A percentile compares a stretch with the other conserved stretches of the same genome.
These are phyloP conservation scores for Rhizomys pruinosus DNA, from an alignment of 2,113 vertebrate species.

Conservation along the genomic window DNA sequence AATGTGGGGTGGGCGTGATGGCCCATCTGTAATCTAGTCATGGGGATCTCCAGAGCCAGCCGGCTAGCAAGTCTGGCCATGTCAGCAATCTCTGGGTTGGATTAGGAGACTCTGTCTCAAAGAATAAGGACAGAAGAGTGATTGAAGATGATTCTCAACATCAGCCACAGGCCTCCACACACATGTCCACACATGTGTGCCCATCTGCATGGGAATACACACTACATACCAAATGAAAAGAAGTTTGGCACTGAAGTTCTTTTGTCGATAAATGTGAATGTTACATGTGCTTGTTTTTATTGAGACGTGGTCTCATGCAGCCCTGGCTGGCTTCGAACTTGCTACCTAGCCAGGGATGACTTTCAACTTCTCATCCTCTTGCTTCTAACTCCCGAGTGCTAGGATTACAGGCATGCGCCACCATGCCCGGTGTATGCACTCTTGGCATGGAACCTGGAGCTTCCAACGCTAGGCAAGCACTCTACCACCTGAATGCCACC, in stretches of 20 bases:
- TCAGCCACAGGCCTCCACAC: background rate
- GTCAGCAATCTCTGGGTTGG: background rate
- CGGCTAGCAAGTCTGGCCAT: background rate
- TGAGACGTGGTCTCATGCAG: background rate
- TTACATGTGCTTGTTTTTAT: background rate
- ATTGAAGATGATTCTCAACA: background rate
- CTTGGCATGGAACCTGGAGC: too few relatives aligned
- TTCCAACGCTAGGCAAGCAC: background rate
- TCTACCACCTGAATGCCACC: background rate
- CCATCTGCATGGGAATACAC: background rate
- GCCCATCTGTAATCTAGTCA: background rate
- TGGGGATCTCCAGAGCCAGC: background rate
- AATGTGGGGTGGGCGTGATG: background rate
- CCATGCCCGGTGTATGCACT: background rate
- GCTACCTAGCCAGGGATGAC: background rate
- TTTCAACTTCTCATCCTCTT: background rate
- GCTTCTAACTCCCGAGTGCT: background rate
- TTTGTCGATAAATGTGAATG: background rate
- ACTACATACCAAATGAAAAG: too few relatives aligned
- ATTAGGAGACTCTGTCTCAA: background rate
- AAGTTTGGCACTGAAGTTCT: too few relatives aligned
- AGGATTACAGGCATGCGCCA: background rate
- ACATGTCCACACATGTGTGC: background rate
- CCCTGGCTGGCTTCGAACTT: background rate
- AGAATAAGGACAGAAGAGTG: background rate